Conservation (phyloP, 2,888 invertebrate genomes). For the Pachydiplax longipennis region DNA sequence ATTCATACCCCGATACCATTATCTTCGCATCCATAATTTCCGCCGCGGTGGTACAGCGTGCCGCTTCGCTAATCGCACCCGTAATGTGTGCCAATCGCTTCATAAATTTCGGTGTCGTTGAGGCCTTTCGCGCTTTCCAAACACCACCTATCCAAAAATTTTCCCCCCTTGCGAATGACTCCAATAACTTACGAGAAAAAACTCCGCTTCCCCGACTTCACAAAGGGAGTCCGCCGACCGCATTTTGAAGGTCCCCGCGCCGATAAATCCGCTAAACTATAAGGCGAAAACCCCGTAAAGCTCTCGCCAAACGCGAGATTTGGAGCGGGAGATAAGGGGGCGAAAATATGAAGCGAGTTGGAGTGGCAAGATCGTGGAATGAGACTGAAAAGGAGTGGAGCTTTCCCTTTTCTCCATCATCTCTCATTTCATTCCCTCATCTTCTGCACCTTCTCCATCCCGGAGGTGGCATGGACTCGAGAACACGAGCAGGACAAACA, state of each 20-base stretch:
- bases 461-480: not conserved
- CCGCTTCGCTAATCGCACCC: too few relatives aligned
- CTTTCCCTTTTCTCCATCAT: not conserved
- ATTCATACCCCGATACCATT: too few relatives aligned
- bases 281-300: not conserved
- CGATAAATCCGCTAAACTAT: not conserved
- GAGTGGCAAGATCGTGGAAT: not conserved
- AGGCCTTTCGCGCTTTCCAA: too few relatives aligned
- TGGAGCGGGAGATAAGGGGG: not conserved
- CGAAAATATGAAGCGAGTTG: not conserved
- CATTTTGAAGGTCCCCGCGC: not conserved
- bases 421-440: not conserved
- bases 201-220: too few relatives aligned
- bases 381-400: not conserved
- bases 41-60: too few relatives aligned
- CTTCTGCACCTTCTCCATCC: not conserved
- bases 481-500: slow-evolving; percentile 8
- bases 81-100: too few relatives aligned
- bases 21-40: too few relatives aligned
- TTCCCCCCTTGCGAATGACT: too few relatives aligned
- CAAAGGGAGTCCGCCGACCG: not conserved
- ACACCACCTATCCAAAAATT: too few relatives aligned
- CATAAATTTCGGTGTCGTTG: too few relatives aligned
- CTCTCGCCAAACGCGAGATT: not conserved
- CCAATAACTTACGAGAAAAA: too few relatives aligned